phyloP scores from a whole-genome alignment of 2,113 vertebrate genomes.

The Microcebus tavaratra region DNA sequence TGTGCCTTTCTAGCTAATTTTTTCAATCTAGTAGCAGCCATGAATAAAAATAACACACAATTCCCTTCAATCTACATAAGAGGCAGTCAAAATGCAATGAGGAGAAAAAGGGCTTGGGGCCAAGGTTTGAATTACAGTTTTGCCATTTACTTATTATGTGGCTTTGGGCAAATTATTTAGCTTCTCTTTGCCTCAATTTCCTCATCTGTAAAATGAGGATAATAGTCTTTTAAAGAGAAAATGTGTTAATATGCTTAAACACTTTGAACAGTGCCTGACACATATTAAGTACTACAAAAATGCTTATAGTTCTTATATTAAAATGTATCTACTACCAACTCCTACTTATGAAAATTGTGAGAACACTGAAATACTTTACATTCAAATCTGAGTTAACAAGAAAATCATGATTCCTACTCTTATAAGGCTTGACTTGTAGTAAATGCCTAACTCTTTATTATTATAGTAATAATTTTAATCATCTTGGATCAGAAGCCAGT shows the following conservation, averaged over 20 bases:
- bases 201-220: constrained; percentile 6
- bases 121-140: background rate
- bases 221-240: background rate
- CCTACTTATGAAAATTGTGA: background rate
- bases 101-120: background rate
- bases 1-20: background rate
- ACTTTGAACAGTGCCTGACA: background rate
- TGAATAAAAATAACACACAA: background rate
- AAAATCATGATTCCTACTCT: background rate
- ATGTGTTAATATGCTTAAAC: background rate
- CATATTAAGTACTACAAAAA: background rate
- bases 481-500: background rate
- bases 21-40: background rate
- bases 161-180: background rate
- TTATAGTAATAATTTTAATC: background rate
- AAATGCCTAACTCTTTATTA: background rate
- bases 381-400: background rate
- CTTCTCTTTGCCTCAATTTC: background rate
- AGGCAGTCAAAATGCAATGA: background rate
- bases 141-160: background rate
- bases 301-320: background rate
- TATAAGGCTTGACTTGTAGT: background rate
- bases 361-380: background rate
- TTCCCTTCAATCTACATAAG: background rate
- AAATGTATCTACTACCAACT: background rate